Percentiles rank a stretch among this genome's conserved stretches.
Evolutionary conservation across 2,113 vertebrate genomes (phyloP).

Genomic region (Oryzias celebensis): DNA sequence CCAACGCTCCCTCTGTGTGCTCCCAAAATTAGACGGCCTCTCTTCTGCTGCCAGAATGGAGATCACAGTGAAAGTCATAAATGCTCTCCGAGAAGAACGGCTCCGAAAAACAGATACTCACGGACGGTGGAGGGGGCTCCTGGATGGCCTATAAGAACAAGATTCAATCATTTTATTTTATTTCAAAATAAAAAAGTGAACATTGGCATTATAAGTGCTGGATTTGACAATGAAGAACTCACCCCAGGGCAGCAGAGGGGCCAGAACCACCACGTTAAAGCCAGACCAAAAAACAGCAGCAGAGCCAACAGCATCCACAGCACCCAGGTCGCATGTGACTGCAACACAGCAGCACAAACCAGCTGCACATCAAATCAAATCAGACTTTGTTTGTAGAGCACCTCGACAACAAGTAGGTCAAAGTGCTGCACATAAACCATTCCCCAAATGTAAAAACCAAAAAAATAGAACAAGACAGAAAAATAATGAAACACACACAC

Average conservation of each 20-base stretch:
- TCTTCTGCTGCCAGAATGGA: constrained; percentile 12
- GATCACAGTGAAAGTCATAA: not conserved
- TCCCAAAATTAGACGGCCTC: constrained; percentile 21
- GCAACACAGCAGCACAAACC: constrained; percentile 8
- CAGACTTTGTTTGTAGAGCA: too few species aligned
- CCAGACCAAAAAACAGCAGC: constrained; percentile 80
- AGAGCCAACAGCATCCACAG: constrained; percentile 85
- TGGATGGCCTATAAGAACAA: constrained; percentile 85
- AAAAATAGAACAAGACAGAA: too few species aligned
- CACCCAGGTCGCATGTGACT: constrained; percentile 85
- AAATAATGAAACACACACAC: too few species aligned
- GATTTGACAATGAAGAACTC: constrained; percentile 13
- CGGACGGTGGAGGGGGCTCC: constrained; percentile 86
- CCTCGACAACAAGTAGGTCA: too few species aligned
- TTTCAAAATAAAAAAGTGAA: not conserved
- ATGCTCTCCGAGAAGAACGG: not conserved
- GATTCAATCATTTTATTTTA: not conserved
- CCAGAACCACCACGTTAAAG: constrained; percentile 96
- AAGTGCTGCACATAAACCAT: too few species aligned
- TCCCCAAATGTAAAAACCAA: too few species aligned
- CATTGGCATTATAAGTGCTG: too few species aligned
- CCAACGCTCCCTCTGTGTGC: constrained; percentile 28
- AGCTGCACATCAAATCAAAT: too few species aligned
- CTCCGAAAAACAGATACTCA: constrained; percentile 57
- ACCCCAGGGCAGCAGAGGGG: constrained; percentile 96